phyloP scores from a whole-genome alignment of 2,797 vertebrate species.

The Tolypeutes matacus region DNA sequence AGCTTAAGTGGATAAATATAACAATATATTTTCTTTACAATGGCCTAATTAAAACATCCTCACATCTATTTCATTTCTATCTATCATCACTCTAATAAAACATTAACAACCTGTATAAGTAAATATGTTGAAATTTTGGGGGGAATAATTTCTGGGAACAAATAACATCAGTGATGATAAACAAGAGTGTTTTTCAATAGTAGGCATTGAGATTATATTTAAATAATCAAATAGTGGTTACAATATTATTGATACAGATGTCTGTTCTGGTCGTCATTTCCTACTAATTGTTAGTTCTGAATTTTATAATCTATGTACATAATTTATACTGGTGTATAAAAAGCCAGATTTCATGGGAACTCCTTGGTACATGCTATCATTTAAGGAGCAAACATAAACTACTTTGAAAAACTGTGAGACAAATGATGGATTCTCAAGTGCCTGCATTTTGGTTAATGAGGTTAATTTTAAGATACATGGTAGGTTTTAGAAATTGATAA shows the following conservation, averaged over 20 bases:
- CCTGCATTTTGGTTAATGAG: conserved; percentile 39
- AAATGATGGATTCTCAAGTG: conserved; percentile 29
- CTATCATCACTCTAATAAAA: conserved; percentile 33
- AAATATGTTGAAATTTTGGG: conserved; percentile 62
- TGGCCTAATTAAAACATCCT: conserved; percentile 58
- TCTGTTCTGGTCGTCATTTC: conserved; percentile 57
- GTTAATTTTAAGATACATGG: conserved; percentile 56
- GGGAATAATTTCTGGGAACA: conserved; percentile 72
- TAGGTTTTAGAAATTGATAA: conserved; percentile 65
- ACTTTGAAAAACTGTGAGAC: conserved; percentile 36
- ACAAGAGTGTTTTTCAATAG: conserved; percentile 41
- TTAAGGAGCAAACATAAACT: conserved; percentile 56
- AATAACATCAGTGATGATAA: conserved; percentile 62
- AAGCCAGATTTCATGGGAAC: conserved; percentile 73
- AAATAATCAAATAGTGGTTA: conserved; percentile 66
- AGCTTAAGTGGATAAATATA: conserved; percentile 30
- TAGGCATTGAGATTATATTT: conserved; percentile 58
- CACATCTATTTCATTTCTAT: conserved; percentile 21
- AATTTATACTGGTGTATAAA: conserved; percentile 76
- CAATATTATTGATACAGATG: conserved; percentile 71
- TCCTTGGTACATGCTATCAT: conserved; percentile 49
- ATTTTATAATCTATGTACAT: conserved; percentile 72
- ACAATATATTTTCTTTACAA: conserved; percentile 20
- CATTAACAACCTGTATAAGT: conserved; percentile 7
- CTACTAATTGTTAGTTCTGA: conserved; percentile 73